Percentiles rank a stretch among this genome's conserved stretches.
Evolutionary conservation across 1,140 invertebrate species (phyloP).

Genomic region (Camponotus floridanus): DNA sequence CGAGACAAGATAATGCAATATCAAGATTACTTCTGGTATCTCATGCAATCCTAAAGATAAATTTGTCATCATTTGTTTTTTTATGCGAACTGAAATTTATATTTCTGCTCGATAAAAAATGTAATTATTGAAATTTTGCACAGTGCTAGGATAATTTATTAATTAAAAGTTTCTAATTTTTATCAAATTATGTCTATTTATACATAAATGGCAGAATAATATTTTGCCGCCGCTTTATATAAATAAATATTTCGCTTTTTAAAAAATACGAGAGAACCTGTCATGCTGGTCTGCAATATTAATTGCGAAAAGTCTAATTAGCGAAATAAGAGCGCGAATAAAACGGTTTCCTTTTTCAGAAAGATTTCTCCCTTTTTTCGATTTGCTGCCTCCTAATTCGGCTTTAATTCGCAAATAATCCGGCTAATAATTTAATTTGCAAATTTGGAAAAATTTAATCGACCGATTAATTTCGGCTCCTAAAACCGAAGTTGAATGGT

Average conservation of each 20-base stretch:
- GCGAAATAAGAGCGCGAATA: background rate
- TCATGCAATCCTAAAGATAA: background rate
- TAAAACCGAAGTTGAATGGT: constrained; percentile 66
- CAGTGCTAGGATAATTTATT: background rate
- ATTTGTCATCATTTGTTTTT: background rate
- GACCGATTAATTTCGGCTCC: constrained; percentile 67
- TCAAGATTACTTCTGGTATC: no score
- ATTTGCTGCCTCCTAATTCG: background rate
- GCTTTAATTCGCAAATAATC: background rate
- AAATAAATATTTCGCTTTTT: background rate
- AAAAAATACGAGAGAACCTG: background rate
- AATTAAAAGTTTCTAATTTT: constrained; percentile 9
- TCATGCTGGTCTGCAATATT: background rate
- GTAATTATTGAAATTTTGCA: constrained; percentile 10
- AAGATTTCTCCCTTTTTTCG: background rate
- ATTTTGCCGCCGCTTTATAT: background rate
- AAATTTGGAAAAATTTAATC: constrained; percentile 25
- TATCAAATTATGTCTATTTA: constrained; percentile 12
- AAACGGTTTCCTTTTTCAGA: no score
- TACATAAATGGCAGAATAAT: background rate
- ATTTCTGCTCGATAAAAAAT: background rate
- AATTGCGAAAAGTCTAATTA: constrained; percentile 21
- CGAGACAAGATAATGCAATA: no score
- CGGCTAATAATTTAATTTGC: background rate
- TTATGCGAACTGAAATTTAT: constrained; percentile 1